Base-by-base conservation (phyloP, 2,888 invertebrate species). In the Frankliniella intonsa region DNA sequence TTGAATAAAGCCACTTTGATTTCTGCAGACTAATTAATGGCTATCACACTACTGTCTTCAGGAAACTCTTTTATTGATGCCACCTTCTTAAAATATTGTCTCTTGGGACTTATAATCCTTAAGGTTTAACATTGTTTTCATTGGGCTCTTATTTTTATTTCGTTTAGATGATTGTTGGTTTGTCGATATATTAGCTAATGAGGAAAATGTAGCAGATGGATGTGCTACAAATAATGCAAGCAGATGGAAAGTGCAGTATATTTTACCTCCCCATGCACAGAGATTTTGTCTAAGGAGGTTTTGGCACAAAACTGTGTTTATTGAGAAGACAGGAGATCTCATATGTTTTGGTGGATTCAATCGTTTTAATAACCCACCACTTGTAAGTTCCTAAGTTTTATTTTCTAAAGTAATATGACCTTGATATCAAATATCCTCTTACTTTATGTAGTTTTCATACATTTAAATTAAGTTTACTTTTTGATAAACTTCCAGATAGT, bases 281-380 rank as follows among this genome's bases (percentile, higher is more conserved):
- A 25, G 69, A 25, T 76, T 76, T 25, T 76, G 69, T 25, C 25
- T 76, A 25, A 22, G 69, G 22, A 22, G 69, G 12, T 76, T 76
- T 25, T 76, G 69, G 69, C 69, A 76, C 25, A 76, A 76, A 25
- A 76, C 69, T 25, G 2, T 76, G 25, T 25, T 25, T 12, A 12
- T 76, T 25, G 69, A 76, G 69, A 12, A 25, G 1, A 76, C n/a
- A 25, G 69, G 69, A 76, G 69, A 76, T 76, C 25, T 76, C 12
- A 76, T 76, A 25, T 76, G 69, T 22, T 76, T 76, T 76, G 69
- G 69, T 25, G 69, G 69, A 22, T 76, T 76, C 12, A 76, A 76
- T 12, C 69, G 69, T 3, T 76, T 76, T 25, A 76, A 76, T 25
- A 76, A 76, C 12, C 69, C 69, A 76, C 69, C 69, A 25, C 25